Evolutionary conservation across 2,113 vertebrate species (phyloP).

Genomic region (Bujurquina vittata): DNA sequence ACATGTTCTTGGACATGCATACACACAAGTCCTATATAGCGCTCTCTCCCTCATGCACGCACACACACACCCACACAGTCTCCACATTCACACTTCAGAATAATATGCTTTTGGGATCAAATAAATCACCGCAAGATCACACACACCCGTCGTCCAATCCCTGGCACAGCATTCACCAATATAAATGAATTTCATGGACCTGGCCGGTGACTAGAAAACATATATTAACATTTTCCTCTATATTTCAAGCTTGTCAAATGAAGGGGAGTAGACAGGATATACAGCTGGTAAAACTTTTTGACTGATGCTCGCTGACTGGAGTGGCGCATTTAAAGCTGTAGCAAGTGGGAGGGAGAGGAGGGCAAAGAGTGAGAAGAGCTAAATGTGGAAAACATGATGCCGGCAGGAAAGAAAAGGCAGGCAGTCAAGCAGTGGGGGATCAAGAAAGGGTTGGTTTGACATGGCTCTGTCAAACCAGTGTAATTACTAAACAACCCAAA

Average conservation of each 20-base stretch:
- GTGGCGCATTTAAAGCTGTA: slow-evolving; percentile 58
- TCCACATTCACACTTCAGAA: slow-evolving; percentile 60
- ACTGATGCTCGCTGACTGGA: slow-evolving; percentile 60
- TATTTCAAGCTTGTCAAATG: slow-evolving; percentile 69
- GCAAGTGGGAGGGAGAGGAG: slow-evolving; percentile 48
- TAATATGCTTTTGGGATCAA: slow-evolving; percentile 70
- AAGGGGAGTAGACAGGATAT: slow-evolving; percentile 42
- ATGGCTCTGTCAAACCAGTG: slow-evolving; percentile 76
- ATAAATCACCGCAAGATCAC: slow-evolving; percentile 74
- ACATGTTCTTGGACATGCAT: slow-evolving; percentile 14
- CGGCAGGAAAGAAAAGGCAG: slow-evolving; percentile 43
- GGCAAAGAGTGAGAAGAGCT: slow-evolving; percentile 61
- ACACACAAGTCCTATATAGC: slow-evolving; percentile 19
- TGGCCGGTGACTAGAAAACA: slow-evolving; percentile 65
- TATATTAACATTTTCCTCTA: slow-evolving; percentile 72
- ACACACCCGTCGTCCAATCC: slow-evolving; percentile 44
- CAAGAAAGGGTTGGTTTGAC: slow-evolving; percentile 73
- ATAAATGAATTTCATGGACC: slow-evolving; percentile 71
- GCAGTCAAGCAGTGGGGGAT: slow-evolving; percentile 52
- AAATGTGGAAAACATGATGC: slow-evolving; percentile 79
- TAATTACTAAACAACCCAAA: slow-evolving; percentile 82
- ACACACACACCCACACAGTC: slow-evolving; percentile 25
- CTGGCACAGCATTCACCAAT: slow-evolving; percentile 57
- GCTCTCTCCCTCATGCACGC: slow-evolving; percentile 2
- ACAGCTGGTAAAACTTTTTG: slow-evolving; percentile 74